Base-by-base conservation (phyloP, 1,140 invertebrate genomes). In the Bombus balteatus region DNA sequence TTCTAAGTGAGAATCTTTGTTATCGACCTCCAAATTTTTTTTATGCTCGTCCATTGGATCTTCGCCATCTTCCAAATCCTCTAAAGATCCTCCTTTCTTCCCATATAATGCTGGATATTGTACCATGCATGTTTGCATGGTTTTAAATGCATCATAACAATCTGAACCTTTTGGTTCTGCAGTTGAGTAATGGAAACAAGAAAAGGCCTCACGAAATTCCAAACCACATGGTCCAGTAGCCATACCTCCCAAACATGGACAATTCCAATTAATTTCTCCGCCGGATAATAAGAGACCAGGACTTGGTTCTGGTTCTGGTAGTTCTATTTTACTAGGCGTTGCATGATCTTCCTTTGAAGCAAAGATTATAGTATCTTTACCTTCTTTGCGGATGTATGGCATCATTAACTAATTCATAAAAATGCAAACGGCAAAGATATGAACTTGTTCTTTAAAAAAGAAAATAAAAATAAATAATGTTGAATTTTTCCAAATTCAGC, bases 261-360 rank as follows among this genome's bases (percentile, higher is more conserved):
- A 99, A 93, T 97, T 97, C 98, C 98, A 99, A 95, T 99, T 99
- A 83, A 99, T 99, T 73, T 98, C 97, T 12, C 99, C 99, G 95
- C 98, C 98, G 3, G 97, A 96, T 53, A 98, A 95, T 83, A 99
- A 97, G 2, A 99, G 95, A 47, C 99, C 98, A 83, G 97, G 97
- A 79, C 96, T 96, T 13, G 97, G 96, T 88, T 98, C 97, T 25
- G 97, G 96, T 90, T 97, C 96, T 12, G 97, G 97, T 83, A 98
- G 94, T 71, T 95, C 93, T n/a, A 98, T 96, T 81, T 94, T 97
- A 90, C 97, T 97, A 15, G 98, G 97, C 28, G 94, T 93, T 10
- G 97, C 94, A 93, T 98, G 97, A 91, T 98, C 98, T 94, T 98
- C 98, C 92, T 97, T 97, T 0, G 97, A 96, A 25, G 97, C 97